Evolutionary conservation across 2,888 invertebrate genomes (phyloP).

Genomic region (Cheilosia urbana): DNA sequence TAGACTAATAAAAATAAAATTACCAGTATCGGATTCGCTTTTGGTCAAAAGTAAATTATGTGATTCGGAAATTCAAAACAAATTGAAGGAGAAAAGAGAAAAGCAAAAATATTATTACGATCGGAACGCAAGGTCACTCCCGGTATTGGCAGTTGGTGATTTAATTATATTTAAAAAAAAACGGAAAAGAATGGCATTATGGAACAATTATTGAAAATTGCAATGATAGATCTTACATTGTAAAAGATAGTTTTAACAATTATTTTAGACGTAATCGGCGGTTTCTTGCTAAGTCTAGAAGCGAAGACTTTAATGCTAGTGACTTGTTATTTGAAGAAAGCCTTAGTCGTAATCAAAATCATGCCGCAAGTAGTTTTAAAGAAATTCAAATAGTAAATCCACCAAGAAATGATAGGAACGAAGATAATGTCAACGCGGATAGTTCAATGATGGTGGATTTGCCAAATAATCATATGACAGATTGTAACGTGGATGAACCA

Average conservation of each 20-base stretch:
- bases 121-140: constrained; percentile 18
- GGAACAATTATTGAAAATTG: constrained; percentile 12
- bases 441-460: no score
- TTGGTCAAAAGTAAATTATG: background rate
- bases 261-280: constrained; percentile 15
- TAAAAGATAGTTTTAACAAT: constrained; percentile 6
- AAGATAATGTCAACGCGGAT: no score
- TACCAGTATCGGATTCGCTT: background rate
- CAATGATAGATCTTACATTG: constrained; percentile 16
- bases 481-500: no score
- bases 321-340: constrained; percentile 19
- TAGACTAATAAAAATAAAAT: background rate
- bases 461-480: no score
- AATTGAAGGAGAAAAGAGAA: background rate
- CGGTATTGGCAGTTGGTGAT: constrained; percentile 14
- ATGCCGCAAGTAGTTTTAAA: background rate
- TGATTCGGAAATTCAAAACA: background rate
- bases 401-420: no score
- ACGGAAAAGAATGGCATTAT: constrained; percentile 15
- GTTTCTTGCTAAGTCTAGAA: constrained; percentile 23
- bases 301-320: constrained; percentile 6
- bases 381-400: no score
- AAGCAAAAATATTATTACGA: constrained; percentile 8
- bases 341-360: background rate
- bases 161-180: constrained; percentile 33